These are phyloP conservation scores for Myotis brandtii DNA, from an alignment of 2,113 vertebrate genomes.

Conservation along the genomic window DNA sequence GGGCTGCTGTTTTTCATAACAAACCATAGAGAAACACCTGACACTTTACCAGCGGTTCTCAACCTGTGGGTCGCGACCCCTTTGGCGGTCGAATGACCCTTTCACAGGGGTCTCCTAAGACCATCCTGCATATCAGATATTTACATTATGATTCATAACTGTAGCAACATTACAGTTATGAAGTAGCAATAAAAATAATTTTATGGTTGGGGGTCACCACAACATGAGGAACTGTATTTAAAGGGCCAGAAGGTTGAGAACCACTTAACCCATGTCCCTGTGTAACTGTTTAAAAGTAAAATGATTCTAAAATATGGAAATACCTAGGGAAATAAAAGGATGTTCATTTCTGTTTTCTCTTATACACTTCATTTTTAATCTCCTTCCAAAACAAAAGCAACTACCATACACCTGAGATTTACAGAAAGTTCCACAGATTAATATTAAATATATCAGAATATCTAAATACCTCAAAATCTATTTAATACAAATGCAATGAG, in stretches of 20 bases:
- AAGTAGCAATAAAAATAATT: no score
- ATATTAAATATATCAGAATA: background rate
- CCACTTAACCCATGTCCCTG: background rate
- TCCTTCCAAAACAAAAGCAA: background rate
- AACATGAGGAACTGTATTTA: no score
- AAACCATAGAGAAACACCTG: background rate
- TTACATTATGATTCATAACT: no score
- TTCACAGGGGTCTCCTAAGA: no score
- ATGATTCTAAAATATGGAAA: background rate
- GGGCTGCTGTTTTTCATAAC: background rate
- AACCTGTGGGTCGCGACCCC: no score
- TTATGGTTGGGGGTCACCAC: no score
- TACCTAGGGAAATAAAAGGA: background rate
- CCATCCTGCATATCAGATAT: no score
- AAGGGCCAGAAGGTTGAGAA: no score
- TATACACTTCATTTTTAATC: background rate
- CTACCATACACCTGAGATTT: background rate
- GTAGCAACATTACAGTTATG: no score
- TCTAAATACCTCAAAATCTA: background rate
- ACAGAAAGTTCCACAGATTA: background rate
- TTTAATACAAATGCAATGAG: background rate
- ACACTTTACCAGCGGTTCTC: background rate
- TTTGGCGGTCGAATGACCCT: no score
- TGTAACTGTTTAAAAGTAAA: background rate
- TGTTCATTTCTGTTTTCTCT: background rate